Evolutionary conservation across 2,888 invertebrate species (phyloP).

Genomic region (Epiperipatus broadwayi): DNA sequence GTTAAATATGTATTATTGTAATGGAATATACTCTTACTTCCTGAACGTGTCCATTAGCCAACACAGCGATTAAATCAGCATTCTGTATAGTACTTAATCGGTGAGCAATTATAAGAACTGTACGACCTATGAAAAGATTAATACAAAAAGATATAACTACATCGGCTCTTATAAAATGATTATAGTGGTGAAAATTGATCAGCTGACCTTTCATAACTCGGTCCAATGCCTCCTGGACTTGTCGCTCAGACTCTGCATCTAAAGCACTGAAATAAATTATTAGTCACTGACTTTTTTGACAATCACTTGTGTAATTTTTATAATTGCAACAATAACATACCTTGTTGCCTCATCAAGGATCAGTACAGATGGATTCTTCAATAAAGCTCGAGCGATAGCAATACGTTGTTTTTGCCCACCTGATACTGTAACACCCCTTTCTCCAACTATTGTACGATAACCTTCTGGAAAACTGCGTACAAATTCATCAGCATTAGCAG

Average conservation of each 20-base stretch:
- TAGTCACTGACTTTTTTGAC: no score
- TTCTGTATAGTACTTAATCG: conserved; percentile 72
- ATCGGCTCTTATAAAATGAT: background rate
- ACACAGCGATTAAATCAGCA: conserved; percentile 76
- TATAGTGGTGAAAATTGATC: background rate
- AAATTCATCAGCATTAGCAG: conserved; percentile 84
- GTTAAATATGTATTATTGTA: no score
- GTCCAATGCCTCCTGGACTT: conserved; percentile 73
- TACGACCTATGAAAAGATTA: conserved; percentile 38
- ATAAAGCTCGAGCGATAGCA: conserved; percentile 76
- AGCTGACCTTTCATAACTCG: conserved; percentile 43
- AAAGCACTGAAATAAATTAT: conserved; percentile 52
- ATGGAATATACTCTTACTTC: conserved; percentile 44
- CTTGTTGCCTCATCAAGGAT: conserved; percentile 86
- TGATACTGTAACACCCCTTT: conserved; percentile 71
- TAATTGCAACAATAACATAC: conserved; percentile 29
- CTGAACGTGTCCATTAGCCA: conserved; percentile 58
- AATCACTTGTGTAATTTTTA: no score
- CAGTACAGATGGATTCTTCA: conserved; percentile 61
- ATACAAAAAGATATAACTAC: background rate
- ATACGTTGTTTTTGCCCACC: conserved; percentile 89
- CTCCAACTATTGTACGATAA: conserved; percentile 68
- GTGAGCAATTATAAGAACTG: conserved; percentile 87
- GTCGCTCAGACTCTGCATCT: conserved; percentile 74
- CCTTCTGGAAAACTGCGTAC: conserved; percentile 57